Evolutionary conservation across 2,888 invertebrate species (phyloP).

Genomic region (Eupithecia tripunctaria): DNA sequence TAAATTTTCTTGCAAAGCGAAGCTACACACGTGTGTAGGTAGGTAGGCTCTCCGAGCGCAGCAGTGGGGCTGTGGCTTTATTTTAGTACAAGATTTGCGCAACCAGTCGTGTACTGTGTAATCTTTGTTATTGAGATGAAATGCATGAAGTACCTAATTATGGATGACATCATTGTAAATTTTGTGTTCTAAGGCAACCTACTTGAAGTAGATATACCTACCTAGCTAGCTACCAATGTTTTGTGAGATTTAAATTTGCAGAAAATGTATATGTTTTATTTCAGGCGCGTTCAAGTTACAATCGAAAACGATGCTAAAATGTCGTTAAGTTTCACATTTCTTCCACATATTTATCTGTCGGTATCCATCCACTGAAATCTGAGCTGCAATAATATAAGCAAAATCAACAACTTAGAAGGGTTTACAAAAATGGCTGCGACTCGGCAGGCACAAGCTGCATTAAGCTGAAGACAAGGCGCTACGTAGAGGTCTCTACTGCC

Average conservation of each 20-base stretch:
- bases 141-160: constrained; percentile 13
- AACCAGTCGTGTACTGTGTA: constrained; percentile 19
- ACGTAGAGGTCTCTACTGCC: too few relatives aligned
- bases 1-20: too few relatives aligned
- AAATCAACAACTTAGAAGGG: not conserved
- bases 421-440: too few relatives aligned
- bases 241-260: not conserved
- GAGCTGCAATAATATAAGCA: not conserved
- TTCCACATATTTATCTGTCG: not conserved
- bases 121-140: constrained; percentile 27
- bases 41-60: too few relatives aligned
- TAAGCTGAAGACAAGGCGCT: too few relatives aligned
- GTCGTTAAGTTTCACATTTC: not conserved
- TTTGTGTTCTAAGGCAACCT: not conserved
- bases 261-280: not conserved
- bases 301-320: not conserved
- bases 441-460: too few relatives aligned
- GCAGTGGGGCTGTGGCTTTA: not conserved
- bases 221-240: not conserved
- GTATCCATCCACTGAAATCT: not conserved
- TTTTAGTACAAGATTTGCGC: constrained; percentile 26
- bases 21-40: too few relatives aligned
- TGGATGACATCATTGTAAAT: constrained; percentile 1
- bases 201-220: not conserved
- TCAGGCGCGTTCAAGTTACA: not conserved